Base-by-base conservation (phyloP, 2,888 invertebrate species). In the Rhagophthalmus giganteus region DNA sequence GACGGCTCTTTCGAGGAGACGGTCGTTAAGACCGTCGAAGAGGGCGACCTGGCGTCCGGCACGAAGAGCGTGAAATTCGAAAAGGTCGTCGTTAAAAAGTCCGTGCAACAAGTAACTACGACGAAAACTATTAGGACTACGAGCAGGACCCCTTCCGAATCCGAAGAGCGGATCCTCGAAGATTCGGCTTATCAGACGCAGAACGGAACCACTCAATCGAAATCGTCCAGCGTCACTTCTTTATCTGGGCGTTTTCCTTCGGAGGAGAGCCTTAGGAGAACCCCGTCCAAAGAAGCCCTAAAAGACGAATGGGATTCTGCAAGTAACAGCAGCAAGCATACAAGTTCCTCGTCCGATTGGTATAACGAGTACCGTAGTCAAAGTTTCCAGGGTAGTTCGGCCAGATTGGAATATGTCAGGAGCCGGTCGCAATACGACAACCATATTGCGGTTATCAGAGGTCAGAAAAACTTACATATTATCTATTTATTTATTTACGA, bases 391-490 rank as follows among this genome's bases (percentile, higher is more conserved):
- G 79, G 78, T 69, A 78, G 81, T 45, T 83, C 83, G 56, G 80
- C 83, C 32, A 83, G 83, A 69, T 82, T 85, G 77, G 87, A 88
- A 62, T 87, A 82, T 66, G 80, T 85, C 58, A 81, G 89, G 70
- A 89, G 87, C 76, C 86, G 86, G 71, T 87, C 87, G 66, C 88
- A 90, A 75, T 91, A 88, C 76, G 92, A 92, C 75, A 85, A 87
- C 45, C 91, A 91, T 76, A 92, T 92, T 72, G 87, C 85, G 64
- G 84, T 87, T 76, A 89, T 89, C 71, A 83, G 87, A 89, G 90
- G 91, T 91, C 83, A 78, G 68, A 31, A 33, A n/a, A n/a, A n/a
- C n/a, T n/a, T n/a, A n/a, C n/a, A n/a, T n/a, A n/a, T n/a, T n/a
- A n/a, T n/a, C n/a, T n/a, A n/a, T n/a, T n/a, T n/a, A n/a, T n/a